Base-by-base conservation (phyloP, 2,797 vertebrate genomes). In the Rachycentron canadum region DNA sequence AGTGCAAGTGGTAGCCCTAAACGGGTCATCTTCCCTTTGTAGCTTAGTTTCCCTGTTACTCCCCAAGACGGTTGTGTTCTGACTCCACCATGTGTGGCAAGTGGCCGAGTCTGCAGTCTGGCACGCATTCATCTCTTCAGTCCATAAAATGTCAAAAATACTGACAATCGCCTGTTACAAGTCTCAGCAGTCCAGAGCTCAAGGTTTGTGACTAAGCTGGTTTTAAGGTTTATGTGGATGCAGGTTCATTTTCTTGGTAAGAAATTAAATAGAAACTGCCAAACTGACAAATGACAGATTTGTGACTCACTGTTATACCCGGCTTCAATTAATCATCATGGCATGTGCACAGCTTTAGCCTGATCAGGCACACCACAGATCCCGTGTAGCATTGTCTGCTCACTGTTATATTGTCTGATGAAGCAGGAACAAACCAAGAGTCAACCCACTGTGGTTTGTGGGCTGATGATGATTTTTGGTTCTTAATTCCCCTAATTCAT, bases 11-110 rank as follows among this genome's bases (percentile, higher is more conserved):
- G 57, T 65, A 16, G 32, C 9, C 32, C 55, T 73, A 91, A 92
- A 78, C 89, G 88, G 91, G 86, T 88, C 89, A 89, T 40, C 12
- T 0, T 52, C 14, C 56, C 65, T 82, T 61, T 81, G 76, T 83
- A 7, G 56, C 70, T 69, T 36, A 47, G 50, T 63, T 72, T 59
- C 26, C 32, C 25, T 25, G 14, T 80, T 36, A 7, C 45, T 73
- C 71, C 68, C 26, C 21, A 40, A 38, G 69, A 73, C 23, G 13
- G 21, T 11, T 68, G 87, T 60, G 40, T 72, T 79, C 67, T 60
- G 59, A 81, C 60, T 69, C 69, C 50, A 14, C 58, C 34, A 73
- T 71, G 79, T 77, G 58, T 68, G 61, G 76, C 62, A 14, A 25
- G 36, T 7, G 26, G 45, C 13, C 62, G 28, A 17, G 47, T 25